phyloP scores from a whole-genome alignment of 2,113 vertebrate genomes.

The Misgurnus mizolepis region DNA sequence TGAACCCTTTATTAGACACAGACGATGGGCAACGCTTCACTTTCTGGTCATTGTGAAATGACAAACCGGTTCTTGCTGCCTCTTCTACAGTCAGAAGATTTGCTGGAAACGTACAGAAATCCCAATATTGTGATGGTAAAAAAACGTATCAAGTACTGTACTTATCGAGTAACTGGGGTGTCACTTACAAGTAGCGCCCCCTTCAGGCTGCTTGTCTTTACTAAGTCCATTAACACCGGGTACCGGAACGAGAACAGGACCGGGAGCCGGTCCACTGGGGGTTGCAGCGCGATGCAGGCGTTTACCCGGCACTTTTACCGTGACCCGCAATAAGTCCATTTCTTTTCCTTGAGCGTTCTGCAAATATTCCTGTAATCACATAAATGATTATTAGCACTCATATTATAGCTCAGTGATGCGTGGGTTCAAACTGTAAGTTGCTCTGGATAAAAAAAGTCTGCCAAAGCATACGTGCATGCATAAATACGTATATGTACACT shows the following conservation, averaged over 20 bases:
- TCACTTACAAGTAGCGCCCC: slow-evolving; percentile 65
- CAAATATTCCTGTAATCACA: slow-evolving; percentile 79
- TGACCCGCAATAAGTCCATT: slow-evolving; percentile 91
- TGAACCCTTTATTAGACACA: slow-evolving; percentile 75
- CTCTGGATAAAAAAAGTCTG: no score
- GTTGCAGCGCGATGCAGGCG: slow-evolving; percentile 88
- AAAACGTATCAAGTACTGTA: background rate
- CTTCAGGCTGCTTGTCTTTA: slow-evolving; percentile 77
- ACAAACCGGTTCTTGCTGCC: slow-evolving; percentile 65
- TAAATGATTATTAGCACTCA: background rate
- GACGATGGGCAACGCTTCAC: slow-evolving; percentile 82
- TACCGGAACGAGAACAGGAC: slow-evolving; percentile 64
- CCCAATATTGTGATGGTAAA: background rate
- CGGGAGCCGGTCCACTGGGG: slow-evolving; percentile 78
- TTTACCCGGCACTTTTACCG: slow-evolving; percentile 95
- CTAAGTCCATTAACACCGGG: slow-evolving; percentile 84
- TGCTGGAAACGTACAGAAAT: slow-evolving; percentile 64
- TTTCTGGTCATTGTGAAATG: slow-evolving; percentile 74
- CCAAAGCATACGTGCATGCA: no score
- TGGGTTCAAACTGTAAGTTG: no score
- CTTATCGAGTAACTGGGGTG: background rate
- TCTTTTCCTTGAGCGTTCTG: slow-evolving; percentile 93
- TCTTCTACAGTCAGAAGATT: slow-evolving; percentile 81
- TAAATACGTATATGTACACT: no score
- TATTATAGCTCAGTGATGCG: no score